These are phyloP conservation scores for Rhinopomastus cyanomelas DNA, from an alignment of 2,113 vertebrate genomes.

Conservation along the genomic window DNA sequence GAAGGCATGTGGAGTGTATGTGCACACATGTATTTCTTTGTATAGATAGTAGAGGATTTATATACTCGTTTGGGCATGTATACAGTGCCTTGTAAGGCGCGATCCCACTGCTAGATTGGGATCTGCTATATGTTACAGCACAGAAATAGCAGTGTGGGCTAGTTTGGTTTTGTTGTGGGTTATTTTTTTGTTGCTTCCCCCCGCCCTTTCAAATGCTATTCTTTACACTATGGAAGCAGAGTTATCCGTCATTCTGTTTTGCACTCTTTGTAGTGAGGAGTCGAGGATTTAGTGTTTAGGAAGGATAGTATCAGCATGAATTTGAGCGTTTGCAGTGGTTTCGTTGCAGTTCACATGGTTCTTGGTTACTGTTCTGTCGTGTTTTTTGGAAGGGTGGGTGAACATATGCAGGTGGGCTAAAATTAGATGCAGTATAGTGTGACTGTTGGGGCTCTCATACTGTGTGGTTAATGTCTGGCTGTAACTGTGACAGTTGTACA, in stretches of 20 bases:
- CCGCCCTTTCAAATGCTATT: rapidly evolving
- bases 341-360: neutral
- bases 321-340: neutral
- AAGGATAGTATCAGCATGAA: neutral
- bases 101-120: neutral
- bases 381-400: neutral
- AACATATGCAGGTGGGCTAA: neutral
- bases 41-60: neutral
- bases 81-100: slow-evolving; percentile 2
- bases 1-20: neutral
- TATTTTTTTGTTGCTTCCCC: neutral
- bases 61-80: neutral
- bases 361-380: neutral
- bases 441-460: neutral
- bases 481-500: neutral
- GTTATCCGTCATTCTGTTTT: neutral
- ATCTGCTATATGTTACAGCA: neutral
- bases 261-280: rapidly evolving
- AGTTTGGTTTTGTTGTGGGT: neutral
- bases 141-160: neutral
- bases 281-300: neutral
- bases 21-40: neutral
- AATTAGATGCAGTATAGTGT: neutral
- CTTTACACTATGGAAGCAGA: neutral
- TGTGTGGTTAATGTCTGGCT: neutral